These are phyloP conservation scores for Muscicapa comitata DNA, from an alignment of 2,797 vertebrate genomes.

Conservation along the genomic window DNA sequence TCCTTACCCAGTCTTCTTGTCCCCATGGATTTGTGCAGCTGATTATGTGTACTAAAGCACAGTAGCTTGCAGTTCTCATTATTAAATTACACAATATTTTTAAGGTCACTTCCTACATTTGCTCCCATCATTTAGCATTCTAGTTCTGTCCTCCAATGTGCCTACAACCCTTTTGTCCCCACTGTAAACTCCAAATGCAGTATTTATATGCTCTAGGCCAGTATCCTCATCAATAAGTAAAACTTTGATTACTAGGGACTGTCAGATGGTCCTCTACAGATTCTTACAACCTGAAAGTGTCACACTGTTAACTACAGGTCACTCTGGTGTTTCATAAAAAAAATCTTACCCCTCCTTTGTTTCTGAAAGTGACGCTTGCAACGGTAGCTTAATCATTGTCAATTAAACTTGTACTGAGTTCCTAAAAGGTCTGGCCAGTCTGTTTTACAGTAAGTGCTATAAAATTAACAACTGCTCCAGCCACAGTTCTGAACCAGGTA, in stretches of 20 bases:
- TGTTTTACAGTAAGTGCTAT: neutral
- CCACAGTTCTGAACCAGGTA: neutral
- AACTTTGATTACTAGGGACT: neutral
- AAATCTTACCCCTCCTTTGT: neutral
- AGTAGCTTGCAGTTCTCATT: neutral
- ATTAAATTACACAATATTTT: neutral
- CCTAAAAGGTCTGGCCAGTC: neutral
- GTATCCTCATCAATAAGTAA: neutral
- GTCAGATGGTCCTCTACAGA: neutral
- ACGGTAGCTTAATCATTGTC: neutral
- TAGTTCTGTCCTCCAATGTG: neutral
- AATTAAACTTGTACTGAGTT: neutral
- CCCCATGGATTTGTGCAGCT: neutral
- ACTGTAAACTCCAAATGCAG: neutral
- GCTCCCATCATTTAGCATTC: neutral
- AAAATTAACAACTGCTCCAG: constrained; percentile 23
- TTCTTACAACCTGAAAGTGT: neutral
- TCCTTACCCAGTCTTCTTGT: neutral
- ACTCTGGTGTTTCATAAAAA: neutral
- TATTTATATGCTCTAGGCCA: neutral
- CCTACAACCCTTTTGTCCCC: neutral
- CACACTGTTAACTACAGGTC: neutral
- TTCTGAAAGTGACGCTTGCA: neutral
- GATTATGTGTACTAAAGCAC: neutral
- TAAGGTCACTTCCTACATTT: neutral